Percentiles rank a stretch among this genome's conserved stretches.
phyloP scores from a whole-genome alignment of 2,888 invertebrate genomes.

The Tetragonisca angustula region DNA sequence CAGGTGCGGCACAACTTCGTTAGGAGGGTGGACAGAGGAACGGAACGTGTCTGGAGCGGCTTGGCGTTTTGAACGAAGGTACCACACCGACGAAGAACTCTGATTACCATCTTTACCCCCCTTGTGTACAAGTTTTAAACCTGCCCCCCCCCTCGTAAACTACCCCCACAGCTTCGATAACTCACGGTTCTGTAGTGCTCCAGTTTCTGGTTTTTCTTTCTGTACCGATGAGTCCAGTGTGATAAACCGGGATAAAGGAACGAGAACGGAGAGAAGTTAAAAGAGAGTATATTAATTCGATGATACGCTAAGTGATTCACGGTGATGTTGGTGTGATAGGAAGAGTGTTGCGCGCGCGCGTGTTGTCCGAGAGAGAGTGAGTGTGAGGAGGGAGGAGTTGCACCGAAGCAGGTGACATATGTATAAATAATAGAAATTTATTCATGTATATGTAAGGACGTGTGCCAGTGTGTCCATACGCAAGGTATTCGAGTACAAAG shows the following conservation, averaged over 20 bases:
- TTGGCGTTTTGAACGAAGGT: constrained; percentile 79
- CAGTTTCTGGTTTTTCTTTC: constrained; percentile 72
- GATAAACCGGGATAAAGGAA: constrained; percentile 66
- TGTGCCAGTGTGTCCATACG: constrained; percentile 70
- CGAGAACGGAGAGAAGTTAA: not conserved
- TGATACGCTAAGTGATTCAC: constrained; percentile 65
- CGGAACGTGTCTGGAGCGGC: constrained; percentile 79
- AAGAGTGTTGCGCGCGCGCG: constrained; percentile 63
- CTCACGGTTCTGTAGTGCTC: constrained; percentile 78
- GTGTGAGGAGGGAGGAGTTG: constrained; percentile 36
- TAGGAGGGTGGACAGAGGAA: constrained; percentile 82
- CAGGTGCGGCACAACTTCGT: constrained; percentile 84
- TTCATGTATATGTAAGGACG: constrained; percentile 66
- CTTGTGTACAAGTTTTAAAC: constrained; percentile 65
- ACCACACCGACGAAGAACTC: constrained; percentile 76
- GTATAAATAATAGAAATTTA: constrained; percentile 67
- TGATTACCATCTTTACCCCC: constrained; percentile 73
- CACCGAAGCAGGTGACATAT: constrained; percentile 45
- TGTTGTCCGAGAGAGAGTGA: constrained; percentile 57
- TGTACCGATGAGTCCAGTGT: constrained; percentile 77
- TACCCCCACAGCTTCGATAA: constrained; percentile 64
- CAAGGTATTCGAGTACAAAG: constrained; percentile 57
- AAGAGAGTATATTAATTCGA: constrained; percentile 28
- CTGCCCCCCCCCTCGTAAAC: constrained; percentile 12
- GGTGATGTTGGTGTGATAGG: constrained; percentile 71